Percentiles rank a stretch among this genome's conserved stretches.
Evolutionary conservation across 2,113 vertebrate species (phyloP).

Genomic region (Dicentrarchus labrax): DNA sequence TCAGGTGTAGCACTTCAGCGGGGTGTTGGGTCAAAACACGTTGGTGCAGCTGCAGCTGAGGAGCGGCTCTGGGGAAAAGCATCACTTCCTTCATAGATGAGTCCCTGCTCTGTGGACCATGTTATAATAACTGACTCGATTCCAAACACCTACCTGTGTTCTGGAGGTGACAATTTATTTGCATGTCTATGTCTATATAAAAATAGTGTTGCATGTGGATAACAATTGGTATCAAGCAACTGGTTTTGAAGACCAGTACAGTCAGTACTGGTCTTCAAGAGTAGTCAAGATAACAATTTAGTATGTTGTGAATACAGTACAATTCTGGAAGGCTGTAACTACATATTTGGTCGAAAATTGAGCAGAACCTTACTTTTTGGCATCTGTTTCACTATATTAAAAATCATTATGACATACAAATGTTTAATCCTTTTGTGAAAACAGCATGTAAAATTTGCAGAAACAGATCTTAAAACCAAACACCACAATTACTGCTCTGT

Average conservation of each 20-base stretch:
- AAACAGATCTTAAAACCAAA: neutral
- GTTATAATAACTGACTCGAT: neutral
- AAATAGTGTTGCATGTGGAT: neutral
- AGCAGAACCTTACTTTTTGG: neutral
- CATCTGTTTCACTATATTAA: neutral
- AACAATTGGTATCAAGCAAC: neutral
- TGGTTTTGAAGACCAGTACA: neutral
- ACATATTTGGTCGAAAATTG: neutral
- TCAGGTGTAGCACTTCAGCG: conserved; percentile 54
- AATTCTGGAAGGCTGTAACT: neutral
- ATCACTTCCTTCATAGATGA: conserved; percentile 39
- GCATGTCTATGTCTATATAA: too few species aligned
- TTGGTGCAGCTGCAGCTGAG: conserved; percentile 62
- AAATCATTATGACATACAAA: neutral
- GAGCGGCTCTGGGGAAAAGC: conserved; percentile 35
- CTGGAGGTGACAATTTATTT: neutral
- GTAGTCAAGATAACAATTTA: neutral
- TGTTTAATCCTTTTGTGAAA: neutral
- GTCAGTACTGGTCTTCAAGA: too few species aligned
- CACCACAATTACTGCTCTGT: neutral
- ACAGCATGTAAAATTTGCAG: neutral
- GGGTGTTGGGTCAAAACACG: conserved; percentile 53
- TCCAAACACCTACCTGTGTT: conserved; percentile 38
- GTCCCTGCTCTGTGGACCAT: conserved; percentile 28
- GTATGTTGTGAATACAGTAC: neutral